These are phyloP conservation scores for Drosophila neutralis DNA, from an alignment of 2,888 invertebrate species.

Conservation along the genomic window DNA sequence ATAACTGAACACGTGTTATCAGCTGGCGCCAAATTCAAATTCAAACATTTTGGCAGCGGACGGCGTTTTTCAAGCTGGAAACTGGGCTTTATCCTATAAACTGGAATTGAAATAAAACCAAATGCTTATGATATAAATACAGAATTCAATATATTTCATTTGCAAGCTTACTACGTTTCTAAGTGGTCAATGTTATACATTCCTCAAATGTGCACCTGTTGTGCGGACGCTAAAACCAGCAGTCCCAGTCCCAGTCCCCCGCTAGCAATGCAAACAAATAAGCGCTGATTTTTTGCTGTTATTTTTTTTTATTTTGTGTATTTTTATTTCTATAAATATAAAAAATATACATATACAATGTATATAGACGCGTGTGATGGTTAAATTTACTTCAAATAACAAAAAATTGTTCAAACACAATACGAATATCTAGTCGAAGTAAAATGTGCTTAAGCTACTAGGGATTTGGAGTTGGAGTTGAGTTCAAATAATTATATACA, in stretches of 20 bases:
- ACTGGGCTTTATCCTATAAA: background rate
- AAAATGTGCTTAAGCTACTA: constrained; percentile 43
- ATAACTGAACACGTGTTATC: background rate
- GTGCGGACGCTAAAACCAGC: background rate
- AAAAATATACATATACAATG: constrained; percentile 51
- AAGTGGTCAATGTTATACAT: constrained; percentile 4
- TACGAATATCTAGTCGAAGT: constrained; percentile 16
- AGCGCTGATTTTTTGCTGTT: constrained; percentile 28
- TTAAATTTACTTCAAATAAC: constrained; percentile 37
- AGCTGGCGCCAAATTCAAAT: background rate
- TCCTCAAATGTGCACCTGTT: background rate
- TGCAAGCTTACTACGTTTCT: constrained; percentile 11
- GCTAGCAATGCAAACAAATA: constrained; percentile 31
- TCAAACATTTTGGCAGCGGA: background rate
- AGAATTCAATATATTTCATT: constrained; percentile 26
- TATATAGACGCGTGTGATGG: constrained; percentile 38
- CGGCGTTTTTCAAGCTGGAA: background rate
- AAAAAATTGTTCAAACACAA: constrained; percentile 36
- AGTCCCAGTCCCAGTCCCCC: no score
- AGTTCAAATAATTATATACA: constrained; percentile 36
- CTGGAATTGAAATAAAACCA: background rate
- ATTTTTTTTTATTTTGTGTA: constrained; percentile 5
- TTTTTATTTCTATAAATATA: constrained; percentile 56
- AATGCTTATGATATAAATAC: constrained; percentile 11
- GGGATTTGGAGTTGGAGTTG: constrained; percentile 17